phyloP scores from a whole-genome alignment of 2,888 invertebrate genomes.

The Reticulitermes lucifugus region DNA sequence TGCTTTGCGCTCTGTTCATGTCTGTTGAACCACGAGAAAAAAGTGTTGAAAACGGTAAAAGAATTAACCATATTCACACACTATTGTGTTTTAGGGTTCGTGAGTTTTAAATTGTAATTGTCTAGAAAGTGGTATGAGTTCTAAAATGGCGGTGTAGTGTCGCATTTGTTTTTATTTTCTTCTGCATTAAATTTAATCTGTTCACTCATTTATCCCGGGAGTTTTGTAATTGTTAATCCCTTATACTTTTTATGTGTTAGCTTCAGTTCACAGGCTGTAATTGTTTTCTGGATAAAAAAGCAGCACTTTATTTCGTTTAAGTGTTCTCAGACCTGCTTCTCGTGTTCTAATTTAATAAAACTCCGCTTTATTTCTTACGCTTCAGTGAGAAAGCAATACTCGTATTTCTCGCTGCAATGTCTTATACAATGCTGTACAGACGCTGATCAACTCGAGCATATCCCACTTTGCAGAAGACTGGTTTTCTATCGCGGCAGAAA shows the following conservation, averaged over 20 bases:
- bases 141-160: too few species aligned
- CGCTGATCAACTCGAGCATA: neutral
- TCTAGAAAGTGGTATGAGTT: too few species aligned
- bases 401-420: neutral
- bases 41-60: too few species aligned
- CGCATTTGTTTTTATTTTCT: neutral
- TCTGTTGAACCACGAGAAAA: too few species aligned
- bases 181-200: neutral
- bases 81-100: too few species aligned
- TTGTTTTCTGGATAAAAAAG: neutral
- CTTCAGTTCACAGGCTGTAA: constrained; percentile 3
- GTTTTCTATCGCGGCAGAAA: too few species aligned
- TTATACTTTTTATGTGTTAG: neutral
- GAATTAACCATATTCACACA: too few species aligned
- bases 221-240: neutral
- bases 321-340: neutral
- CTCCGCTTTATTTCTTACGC: neutral
- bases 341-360: constrained; percentile 13
- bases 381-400: neutral
- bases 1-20: too few species aligned
- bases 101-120: too few species aligned
- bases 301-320: neutral
- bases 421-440: neutral
- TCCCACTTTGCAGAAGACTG: too few species aligned
- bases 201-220: neutral